These are phyloP conservation scores for Turritopsis rubra DNA, from an alignment of 30 jellyfish, hydroid and myxozoan species.

Conservation along the genomic window DNA sequence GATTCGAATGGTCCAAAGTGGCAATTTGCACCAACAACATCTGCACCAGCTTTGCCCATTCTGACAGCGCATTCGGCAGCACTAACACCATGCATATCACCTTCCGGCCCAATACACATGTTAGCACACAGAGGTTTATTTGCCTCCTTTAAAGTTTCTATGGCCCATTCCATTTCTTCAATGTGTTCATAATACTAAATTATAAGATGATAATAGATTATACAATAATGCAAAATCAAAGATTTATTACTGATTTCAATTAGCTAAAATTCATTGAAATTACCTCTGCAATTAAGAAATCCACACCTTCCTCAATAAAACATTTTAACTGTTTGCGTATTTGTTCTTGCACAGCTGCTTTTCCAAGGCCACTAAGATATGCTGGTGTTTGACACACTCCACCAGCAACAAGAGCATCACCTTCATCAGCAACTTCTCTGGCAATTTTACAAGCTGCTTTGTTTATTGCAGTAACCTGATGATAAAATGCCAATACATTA, in stretches of 20 bases:
- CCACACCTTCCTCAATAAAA: conserved; percentile 61
- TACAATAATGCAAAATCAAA: no score
- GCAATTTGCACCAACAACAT: conserved; percentile 85
- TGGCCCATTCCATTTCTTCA: conserved; percentile 99
- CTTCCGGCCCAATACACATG: conserved; percentile 97
- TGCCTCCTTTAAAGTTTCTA: conserved; percentile 64
- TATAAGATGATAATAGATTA: no score
- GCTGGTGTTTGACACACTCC: conserved; percentile 92
- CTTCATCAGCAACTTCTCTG: conserved; percentile 87
- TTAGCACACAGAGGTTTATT: conserved; percentile 74
- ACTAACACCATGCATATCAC: conserved; percentile 89
- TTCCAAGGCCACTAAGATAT: conserved; percentile 64
- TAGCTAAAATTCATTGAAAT: background rate
- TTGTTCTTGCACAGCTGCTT: conserved; percentile 78
- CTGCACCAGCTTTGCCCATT: conserved; percentile 99
- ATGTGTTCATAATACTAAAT: conserved; percentile 70
- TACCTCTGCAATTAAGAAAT: conserved; percentile 78
- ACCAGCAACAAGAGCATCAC: conserved; percentile 82
- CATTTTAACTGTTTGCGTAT: conserved; percentile 63
- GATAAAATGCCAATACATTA: background rate
- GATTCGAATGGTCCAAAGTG: conserved; percentile 80
- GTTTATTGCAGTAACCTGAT: conserved; percentile 67
- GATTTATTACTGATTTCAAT: no score
- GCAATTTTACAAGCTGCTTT: conserved; percentile 83
- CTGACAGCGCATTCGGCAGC: conserved; percentile 91